A percentile compares a stretch with the other conserved stretches of the same genome.
Conservation (phyloP, 2,797 vertebrate genomes). For the Phyllotis vaccarum region DNA sequence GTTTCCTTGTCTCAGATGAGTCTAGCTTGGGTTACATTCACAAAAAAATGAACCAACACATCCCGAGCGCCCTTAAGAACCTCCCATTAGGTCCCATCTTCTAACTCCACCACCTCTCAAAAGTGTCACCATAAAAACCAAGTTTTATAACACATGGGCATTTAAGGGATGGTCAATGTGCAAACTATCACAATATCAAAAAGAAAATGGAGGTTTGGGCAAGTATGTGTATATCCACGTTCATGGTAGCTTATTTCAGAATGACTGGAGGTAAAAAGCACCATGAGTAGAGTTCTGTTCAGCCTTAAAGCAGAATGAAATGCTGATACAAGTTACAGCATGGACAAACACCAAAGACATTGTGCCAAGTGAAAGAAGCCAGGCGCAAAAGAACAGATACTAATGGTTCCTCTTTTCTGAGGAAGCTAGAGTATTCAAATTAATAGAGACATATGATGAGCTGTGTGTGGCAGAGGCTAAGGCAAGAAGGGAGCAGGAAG, state of each 20-base stretch:
- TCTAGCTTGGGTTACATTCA: not conserved
- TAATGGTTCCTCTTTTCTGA: not conserved
- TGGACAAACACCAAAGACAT: not conserved
- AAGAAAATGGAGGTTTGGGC: not conserved
- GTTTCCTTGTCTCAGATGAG: not conserved
- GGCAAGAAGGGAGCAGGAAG: too few relatives aligned
- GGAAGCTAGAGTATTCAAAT: not conserved
- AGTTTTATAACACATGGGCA: not conserved
- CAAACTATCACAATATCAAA: not conserved
- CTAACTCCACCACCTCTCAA: not conserved
- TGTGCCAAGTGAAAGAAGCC: not conserved
- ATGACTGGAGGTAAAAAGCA: not conserved
- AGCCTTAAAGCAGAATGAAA: conserved; percentile 14
- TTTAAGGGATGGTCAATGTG: not conserved
- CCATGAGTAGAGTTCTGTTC: not conserved
- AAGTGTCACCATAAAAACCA: not conserved
- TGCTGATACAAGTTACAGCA: not conserved
- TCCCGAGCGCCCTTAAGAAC: not conserved
- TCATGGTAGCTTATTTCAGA: not conserved
- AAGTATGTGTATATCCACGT: not conserved
- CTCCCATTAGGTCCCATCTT: not conserved
- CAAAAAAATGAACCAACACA: not conserved
- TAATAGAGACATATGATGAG: not conserved
- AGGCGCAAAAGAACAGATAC: not conserved
- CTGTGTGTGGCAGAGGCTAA: not conserved